Evolutionary conservation across 2,888 invertebrate genomes (phyloP).

Genomic region (Ophonus ardosiacus): DNA sequence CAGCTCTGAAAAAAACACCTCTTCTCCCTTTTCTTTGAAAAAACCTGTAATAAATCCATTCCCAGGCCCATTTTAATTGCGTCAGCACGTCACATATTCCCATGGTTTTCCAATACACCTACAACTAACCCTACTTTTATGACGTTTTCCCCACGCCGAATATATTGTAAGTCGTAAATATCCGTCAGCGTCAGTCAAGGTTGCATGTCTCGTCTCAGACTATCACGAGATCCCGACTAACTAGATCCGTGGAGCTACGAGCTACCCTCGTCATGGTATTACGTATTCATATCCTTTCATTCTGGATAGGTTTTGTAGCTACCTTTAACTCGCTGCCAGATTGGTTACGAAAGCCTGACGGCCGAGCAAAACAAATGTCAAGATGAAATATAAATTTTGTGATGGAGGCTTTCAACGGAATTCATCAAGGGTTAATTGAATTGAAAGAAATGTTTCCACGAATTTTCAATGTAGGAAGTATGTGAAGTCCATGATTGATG

Average conservation of each 20-base stretch:
- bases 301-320: constrained; percentile 25
- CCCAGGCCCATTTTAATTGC: constrained; percentile 24
- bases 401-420: constrained; percentile 12
- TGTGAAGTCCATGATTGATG: background rate
- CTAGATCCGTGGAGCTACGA: constrained; percentile 33
- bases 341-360: constrained; percentile 26
- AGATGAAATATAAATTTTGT: constrained; percentile 12
- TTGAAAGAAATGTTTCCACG: constrained; percentile 5
- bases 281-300: constrained; percentile 45
- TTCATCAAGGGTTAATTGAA: constrained; percentile 17
- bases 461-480: background rate
- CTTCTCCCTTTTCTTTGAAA: background rate
- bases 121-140: constrained; percentile 36
- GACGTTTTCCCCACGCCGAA: constrained; percentile 24
- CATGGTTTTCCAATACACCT: constrained; percentile 41
- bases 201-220: constrained; percentile 28
- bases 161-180: constrained; percentile 49
- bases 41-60: constrained; percentile 18
- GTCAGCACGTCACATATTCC: constrained; percentile 24
- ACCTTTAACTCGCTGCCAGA: constrained; percentile 24
- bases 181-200: constrained; percentile 48
- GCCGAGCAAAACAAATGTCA: constrained; percentile 37
- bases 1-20: background rate
- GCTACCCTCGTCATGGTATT: constrained; percentile 39
- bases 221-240: constrained; percentile 39